These are phyloP conservation scores for Panopea generosa DNA, from an alignment of 2,888 invertebrate species.

Conservation along the genomic window DNA sequence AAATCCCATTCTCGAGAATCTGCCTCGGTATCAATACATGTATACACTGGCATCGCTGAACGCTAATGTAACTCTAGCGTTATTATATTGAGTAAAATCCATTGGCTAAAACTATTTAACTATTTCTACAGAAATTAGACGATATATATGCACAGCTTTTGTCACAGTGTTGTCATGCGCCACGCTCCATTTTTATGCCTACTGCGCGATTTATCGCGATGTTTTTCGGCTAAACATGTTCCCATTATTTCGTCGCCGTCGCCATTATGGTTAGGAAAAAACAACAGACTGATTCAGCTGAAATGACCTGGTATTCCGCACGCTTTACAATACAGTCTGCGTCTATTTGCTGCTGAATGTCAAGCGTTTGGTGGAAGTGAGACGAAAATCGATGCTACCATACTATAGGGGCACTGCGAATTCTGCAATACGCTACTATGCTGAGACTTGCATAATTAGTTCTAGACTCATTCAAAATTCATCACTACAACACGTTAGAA, in stretches of 20 bases:
- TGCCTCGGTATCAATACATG: too few species aligned
- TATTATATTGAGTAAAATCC: too few species aligned
- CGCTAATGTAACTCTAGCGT: too few species aligned
- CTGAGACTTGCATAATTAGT: constrained; percentile 71
- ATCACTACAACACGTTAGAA: constrained; percentile 61
- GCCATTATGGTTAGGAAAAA: constrained; percentile 16
- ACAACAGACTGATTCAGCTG: constrained; percentile 16
- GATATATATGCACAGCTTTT: neutral
- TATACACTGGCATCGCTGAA: too few species aligned
- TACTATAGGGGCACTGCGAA: constrained; percentile 26
- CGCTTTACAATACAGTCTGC: constrained; percentile 41
- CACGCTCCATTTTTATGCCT: too few species aligned
- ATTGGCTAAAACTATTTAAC: too few species aligned
- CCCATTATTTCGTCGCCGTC: neutral
- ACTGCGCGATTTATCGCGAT: too few species aligned
- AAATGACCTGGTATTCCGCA: constrained; percentile 29
- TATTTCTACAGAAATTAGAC: too few species aligned
- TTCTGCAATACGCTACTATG: constrained; percentile 25
- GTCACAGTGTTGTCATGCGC: neutral
- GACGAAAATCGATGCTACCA: constrained; percentile 49
- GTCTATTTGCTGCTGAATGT: constrained; percentile 30
- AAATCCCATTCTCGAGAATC: too few species aligned
- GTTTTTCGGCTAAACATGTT: too few species aligned
- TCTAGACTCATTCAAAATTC: constrained; percentile 72
- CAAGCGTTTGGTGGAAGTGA: constrained; percentile 42